Percentiles rank a stretch among this genome's conserved stretches.
Conservation (phyloP, 2,888 invertebrate genomes). For the Acrobasis repandana region DNA sequence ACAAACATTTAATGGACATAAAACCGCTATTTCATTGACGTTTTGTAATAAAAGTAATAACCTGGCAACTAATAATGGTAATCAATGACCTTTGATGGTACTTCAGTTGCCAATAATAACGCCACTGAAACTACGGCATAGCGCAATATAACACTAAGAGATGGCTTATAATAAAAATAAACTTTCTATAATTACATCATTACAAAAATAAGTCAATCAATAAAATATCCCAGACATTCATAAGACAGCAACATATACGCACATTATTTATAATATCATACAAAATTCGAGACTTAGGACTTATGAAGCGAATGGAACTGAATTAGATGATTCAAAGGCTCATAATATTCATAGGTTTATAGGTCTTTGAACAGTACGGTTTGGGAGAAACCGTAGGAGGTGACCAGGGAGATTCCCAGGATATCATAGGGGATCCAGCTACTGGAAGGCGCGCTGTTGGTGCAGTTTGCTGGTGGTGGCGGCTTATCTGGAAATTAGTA, state of each 20-base stretch:
- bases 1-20: conserved; percentile 63
- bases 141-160: conserved; percentile 75
- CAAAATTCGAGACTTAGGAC: conserved; percentile 29
- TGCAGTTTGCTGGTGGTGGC: conserved; percentile 70
- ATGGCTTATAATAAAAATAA: conserved; percentile 75
- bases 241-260: conserved; percentile 56
- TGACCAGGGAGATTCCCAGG: conserved; percentile 42
- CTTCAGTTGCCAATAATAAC: neutral
- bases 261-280: conserved; percentile 43
- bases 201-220: conserved; percentile 68
- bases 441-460: conserved; percentile 49
- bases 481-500: conserved; percentile 62
- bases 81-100: too few species aligned
- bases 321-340: conserved; percentile 23
- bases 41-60: neutral
- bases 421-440: conserved; percentile 42
- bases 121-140: conserved; percentile 28
- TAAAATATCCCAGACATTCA: conserved; percentile 61
- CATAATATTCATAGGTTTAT: conserved; percentile 18
- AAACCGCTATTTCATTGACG: conserved; percentile 26
- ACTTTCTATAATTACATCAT: conserved; percentile 49
- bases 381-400: conserved; percentile 45
- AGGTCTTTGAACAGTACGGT: conserved; percentile 54
- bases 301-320: conserved; percentile 32
- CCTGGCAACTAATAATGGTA: too few species aligned